Evolutionary conservation across 2,113 vertebrate genomes (phyloP).

Genomic region (Neotragus moschatus): DNA sequence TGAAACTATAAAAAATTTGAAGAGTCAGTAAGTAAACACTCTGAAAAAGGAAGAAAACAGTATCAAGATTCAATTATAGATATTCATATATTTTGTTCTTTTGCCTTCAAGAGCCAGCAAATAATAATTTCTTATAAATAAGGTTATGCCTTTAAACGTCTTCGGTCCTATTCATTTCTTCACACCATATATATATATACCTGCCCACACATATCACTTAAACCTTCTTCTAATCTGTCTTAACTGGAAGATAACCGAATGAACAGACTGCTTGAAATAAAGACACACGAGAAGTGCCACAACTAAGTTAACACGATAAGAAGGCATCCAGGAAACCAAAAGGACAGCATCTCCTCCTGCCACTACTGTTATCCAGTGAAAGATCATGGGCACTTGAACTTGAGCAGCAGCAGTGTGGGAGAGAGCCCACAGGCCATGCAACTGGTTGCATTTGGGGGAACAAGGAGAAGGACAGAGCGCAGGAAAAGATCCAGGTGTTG

Average conservation of each 20-base stretch:
- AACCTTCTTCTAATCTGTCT: background rate
- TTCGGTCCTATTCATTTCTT: background rate
- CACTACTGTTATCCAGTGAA: background rate
- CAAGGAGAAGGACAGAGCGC: too few relatives aligned
- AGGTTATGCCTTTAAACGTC: background rate
- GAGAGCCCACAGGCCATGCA: background rate
- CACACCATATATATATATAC: background rate
- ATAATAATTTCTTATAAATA: slow-evolving; percentile 2
- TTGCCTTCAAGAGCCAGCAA: slow-evolving; percentile 21
- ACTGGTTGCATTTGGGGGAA: background rate
- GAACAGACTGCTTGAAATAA: background rate
- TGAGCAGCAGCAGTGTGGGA: background rate
- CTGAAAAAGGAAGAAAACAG: slow-evolving; percentile 29
- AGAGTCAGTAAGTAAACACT: slow-evolving; percentile 36
- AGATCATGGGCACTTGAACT: background rate
- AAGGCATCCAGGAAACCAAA: background rate
- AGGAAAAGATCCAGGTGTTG: background rate
- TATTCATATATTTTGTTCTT: background rate
- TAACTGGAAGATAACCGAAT: background rate
- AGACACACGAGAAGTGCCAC: background rate
- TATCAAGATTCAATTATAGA: slow-evolving; percentile 19
- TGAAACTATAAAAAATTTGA: slow-evolving; percentile 34
- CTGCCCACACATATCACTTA: background rate
- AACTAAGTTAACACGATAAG: background rate
- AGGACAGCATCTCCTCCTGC: background rate